Percentiles rank a stretch among this genome's conserved stretches.
Evolutionary conservation across 2,888 invertebrate genomes (phyloP).

Genomic region (Hirtodrosophila duncani): DNA sequence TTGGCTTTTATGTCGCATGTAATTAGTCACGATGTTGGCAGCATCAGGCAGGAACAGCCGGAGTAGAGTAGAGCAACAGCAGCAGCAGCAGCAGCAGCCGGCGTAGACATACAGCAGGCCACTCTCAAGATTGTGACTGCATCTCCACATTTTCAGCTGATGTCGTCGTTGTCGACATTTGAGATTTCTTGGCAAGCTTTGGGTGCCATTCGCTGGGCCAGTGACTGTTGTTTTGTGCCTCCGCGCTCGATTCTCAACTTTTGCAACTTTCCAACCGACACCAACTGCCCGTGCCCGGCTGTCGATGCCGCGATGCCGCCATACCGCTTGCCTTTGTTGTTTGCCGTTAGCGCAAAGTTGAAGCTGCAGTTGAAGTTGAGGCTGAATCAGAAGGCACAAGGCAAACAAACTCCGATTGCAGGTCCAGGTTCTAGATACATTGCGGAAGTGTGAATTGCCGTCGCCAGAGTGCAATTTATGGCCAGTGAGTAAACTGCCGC

Average conservation of each 20-base stretch:
- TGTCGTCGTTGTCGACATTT: conserved; percentile 11
- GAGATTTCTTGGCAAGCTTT: conserved; percentile 17
- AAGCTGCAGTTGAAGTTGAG: not conserved
- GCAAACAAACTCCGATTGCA: conserved; percentile 42
- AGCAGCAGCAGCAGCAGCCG: not conserved
- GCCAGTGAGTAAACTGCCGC: conserved; percentile 37
- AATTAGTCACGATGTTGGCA: conserved; percentile 71
- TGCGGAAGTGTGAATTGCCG: conserved; percentile 64
- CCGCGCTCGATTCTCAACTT: conserved; percentile 39
- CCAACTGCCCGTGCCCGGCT: conserved; percentile 16
- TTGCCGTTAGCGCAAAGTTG: conserved; percentile 47
- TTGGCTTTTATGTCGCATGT: conserved; percentile 65
- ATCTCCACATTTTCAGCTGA: conserved; percentile 19
- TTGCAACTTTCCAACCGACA: conserved; percentile 10
- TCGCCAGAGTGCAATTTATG: conserved; percentile 19
- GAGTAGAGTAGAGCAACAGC: too few relatives aligned
- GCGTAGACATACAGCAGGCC: conserved; percentile 59
- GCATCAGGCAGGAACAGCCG: conserved; percentile 40
- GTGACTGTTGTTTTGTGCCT: conserved; percentile 13
- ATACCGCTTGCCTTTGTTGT: conserved; percentile 53
- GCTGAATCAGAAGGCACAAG: not conserved
- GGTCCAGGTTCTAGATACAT: too few relatives aligned
- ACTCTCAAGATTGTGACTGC: conserved; percentile 16
- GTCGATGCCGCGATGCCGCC: conserved; percentile 36
- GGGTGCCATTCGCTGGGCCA: conserved; percentile 35